Evolutionary conservation across 30 jellyfish, hydroid and myxozoan genomes (phyloP), one percentile per base, ranked within the genome.

Genomic region (Cassiopea andromeda): DNA sequence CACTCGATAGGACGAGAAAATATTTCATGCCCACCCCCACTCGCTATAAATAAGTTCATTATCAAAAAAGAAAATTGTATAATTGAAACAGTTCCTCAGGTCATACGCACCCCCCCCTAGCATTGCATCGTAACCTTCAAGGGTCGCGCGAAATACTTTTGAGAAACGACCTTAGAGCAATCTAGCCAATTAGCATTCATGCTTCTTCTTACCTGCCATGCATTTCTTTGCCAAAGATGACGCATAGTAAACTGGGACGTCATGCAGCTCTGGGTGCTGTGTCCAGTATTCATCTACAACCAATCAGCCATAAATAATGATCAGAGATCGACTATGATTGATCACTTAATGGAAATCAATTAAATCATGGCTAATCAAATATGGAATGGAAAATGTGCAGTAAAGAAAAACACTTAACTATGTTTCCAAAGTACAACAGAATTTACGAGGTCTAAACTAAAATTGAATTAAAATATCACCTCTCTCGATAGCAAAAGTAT

Each of bases 171-270:
- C 38, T 27, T 27, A 27, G 38, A 27, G 38, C 15, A 1, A 68
- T 16, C 13, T 54, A 3, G 7, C 64, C 12, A 54, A 54, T 54
- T 3, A 3, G 10, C 75, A 2, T 14, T 66, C 43, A 15, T 5
- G 54, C 27, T 4, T 46, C 60, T 1, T 49, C 82, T 48, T 81
- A 93, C 98, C 98, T 61, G 98, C 98, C 99, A 97, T 93, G 72
- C 99, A 97, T 75, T 97, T 97, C 86, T 93, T 97, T 19, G 99
- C 99, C 50, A 97, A 82, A 1, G 98, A 92, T 38, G 99, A 97
- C 1, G 99, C 99, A 77, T 97, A 97, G 81, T 93, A 97, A 46
- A 93, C 95, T 43, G 99, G 99, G 45, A 97, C 97, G 59, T 93
- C 99, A 66, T 93, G 98, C 46, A 97, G 89, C 72, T 93, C 98